These are phyloP conservation scores for Proterorhinus semilunaris DNA, from an alignment of 2,113 vertebrate genomes.

Conservation along the genomic window DNA sequence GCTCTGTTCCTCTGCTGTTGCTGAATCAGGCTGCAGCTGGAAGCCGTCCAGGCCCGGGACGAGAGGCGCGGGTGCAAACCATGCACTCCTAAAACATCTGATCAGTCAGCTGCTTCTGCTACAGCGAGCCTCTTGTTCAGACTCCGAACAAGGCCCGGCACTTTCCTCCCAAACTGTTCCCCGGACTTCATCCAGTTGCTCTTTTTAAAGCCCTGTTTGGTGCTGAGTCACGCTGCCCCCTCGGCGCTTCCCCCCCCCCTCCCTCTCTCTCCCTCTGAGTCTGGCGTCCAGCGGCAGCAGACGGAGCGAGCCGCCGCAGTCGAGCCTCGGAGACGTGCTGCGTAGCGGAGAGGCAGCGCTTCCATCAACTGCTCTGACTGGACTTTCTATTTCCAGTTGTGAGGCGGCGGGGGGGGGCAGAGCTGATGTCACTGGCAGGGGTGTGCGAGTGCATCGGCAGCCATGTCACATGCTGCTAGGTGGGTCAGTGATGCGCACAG, in stretches of 20 bases:
- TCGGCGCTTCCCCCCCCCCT: slow-evolving; percentile 37
- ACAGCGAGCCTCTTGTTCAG: slow-evolving; percentile 36
- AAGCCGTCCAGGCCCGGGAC: slow-evolving; percentile 82
- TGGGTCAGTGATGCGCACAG: slow-evolving; percentile 92
- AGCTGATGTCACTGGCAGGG: slow-evolving; percentile 95
- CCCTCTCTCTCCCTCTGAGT: slow-evolving; percentile 45
- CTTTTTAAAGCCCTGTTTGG: slow-evolving; percentile 12
- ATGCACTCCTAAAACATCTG: slow-evolving; percentile 75
- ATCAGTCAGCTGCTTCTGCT: slow-evolving; percentile 71
- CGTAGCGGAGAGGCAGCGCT: slow-evolving; percentile 47
- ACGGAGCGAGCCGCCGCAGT: slow-evolving; percentile 37
- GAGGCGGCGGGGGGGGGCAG: slow-evolving; percentile 64
- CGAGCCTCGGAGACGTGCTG: slow-evolving; percentile 38
- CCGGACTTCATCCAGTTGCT: slow-evolving; percentile 4
- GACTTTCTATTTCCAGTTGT: slow-evolving; percentile 77
- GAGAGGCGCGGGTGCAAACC: slow-evolving; percentile 75
- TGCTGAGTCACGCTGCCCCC: slow-evolving; percentile 67
- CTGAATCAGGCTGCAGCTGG: slow-evolving; percentile 89
- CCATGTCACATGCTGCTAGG: slow-evolving; percentile 94
- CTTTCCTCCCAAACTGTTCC: not conserved
- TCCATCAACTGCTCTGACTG: slow-evolving; percentile 63
- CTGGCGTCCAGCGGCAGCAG: slow-evolving; percentile 58
- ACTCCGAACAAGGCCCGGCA: not conserved
- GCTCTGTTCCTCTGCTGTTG: slow-evolving; percentile 68
- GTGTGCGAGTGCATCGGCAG: slow-evolving; percentile 92